These are phyloP conservation scores for Paralichthys olivaceus DNA, from an alignment of 2,113 vertebrate species.

Conservation along the genomic window DNA sequence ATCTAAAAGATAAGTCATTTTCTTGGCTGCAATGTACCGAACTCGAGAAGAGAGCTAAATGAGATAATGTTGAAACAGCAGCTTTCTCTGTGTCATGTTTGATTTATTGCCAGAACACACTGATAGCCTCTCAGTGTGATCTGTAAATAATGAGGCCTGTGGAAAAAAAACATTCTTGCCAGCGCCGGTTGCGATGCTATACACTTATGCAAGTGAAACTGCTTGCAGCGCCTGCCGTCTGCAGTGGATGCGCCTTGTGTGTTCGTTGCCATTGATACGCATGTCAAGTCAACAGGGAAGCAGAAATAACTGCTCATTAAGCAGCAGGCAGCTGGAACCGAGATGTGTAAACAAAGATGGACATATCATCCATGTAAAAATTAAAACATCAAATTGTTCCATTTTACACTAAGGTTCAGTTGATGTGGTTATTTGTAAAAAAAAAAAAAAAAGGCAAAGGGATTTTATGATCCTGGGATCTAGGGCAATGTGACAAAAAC, in stretches of 20 bases:
- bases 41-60: background rate
- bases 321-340: conserved; percentile 3
- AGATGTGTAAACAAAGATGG: background rate
- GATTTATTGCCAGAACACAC: background rate
- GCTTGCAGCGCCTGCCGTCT: background rate
- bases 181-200: conserved; percentile 12
- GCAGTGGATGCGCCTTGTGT: background rate
- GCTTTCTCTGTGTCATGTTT: conserved; percentile 10
- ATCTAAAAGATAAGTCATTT: background rate
- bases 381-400: background rate
- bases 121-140: conserved; percentile 21
- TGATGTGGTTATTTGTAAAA: background rate
- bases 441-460: background rate
- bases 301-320: conserved; percentile 12
- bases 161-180: background rate
- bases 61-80: conserved; percentile 35
- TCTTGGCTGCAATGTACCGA: conserved; percentile 4
- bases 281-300: background rate
- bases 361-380: background rate
- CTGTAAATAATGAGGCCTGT: conserved; percentile 44
- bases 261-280: conserved; percentile 43
- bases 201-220: background rate
- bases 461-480: background rate
- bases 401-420: background rate
- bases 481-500: too few species aligned